Evolutionary conservation across 2,888 invertebrate genomes (phyloP).

Genomic region (Petrolisthes cinctipes): DNA sequence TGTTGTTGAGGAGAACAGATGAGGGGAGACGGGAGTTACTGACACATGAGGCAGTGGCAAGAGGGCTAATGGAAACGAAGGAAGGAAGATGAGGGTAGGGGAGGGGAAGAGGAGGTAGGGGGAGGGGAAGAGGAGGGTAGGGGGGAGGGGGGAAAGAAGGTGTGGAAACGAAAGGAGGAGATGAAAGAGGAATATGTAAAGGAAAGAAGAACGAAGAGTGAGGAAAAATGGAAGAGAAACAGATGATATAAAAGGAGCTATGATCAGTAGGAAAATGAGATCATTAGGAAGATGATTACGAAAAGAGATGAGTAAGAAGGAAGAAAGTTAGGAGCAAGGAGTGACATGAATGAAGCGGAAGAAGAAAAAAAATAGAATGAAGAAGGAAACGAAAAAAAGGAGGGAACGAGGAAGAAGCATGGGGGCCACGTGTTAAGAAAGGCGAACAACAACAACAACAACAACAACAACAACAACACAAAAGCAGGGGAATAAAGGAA

Average conservation of each 20-base stretch:
- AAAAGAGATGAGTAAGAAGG: no score
- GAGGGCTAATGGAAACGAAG: neutral
- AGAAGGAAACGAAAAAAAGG: neutral
- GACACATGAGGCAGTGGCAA: neutral
- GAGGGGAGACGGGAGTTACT: no score
- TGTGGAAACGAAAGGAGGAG: neutral
- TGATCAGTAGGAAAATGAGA: no score
- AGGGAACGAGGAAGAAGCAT: neutral
- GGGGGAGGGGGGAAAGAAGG: neutral
- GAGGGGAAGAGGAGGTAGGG: neutral
- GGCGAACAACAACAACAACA: neutral
- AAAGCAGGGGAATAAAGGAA: neutral
- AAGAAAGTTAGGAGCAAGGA: neutral
- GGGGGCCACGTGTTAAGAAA: neutral
- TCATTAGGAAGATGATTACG: neutral
- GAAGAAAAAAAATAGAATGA: neutral
- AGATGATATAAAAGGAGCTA: neutral
- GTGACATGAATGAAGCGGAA: neutral
- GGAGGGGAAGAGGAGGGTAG: neutral
- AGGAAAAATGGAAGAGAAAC: neutral
- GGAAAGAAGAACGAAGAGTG: neutral
- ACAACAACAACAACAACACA: neutral
- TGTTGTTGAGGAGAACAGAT: no score
- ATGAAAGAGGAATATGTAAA: neutral
- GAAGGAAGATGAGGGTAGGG: slow-evolving; percentile 9